phyloP scores from a whole-genome alignment of 1,140 invertebrate genomes.

The Triops cancriformis region DNA sequence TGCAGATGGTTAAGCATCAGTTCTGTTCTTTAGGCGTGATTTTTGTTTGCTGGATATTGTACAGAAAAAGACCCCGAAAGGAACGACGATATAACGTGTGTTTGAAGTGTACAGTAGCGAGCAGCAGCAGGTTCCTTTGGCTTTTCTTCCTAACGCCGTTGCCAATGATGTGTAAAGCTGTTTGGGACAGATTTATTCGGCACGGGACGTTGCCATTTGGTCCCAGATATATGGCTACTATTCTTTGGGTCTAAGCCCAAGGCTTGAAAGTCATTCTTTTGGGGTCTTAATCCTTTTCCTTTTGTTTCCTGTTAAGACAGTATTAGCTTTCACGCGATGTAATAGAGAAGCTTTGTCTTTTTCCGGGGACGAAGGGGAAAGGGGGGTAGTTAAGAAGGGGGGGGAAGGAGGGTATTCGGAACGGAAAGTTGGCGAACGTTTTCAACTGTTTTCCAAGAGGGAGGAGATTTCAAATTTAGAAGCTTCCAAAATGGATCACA shows the following conservation, averaged over 20 bases:
- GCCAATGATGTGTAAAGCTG: neutral
- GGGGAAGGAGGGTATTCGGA: too few relatives aligned
- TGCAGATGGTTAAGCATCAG: too few relatives aligned
- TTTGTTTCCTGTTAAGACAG: conserved; percentile 2
- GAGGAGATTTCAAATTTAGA: conserved; percentile 14
- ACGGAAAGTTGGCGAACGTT: neutral
- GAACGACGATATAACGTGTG: neutral
- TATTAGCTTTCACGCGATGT: conserved; percentile 2
- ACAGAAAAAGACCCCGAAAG: neutral
- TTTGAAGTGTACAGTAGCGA: neutral
- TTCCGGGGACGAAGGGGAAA: neutral
- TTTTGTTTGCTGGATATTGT: neutral
- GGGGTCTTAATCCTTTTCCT: neutral
- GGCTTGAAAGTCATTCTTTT: conserved; percentile 1
- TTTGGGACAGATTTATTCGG: conserved; percentile 1
- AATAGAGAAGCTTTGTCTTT: conserved; percentile 1
- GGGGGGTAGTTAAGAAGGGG: neutral
- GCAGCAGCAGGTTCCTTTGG: neutral
- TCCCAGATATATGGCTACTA: neutral
- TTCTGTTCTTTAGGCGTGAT: too few relatives aligned
- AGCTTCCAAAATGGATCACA: neutral
- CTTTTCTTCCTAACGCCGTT: neutral
- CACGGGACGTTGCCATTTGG: conserved; percentile 4
- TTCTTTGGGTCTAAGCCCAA: neutral
- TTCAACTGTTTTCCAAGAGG: neutral